Percentiles rank a stretch among this genome's conserved stretches.
phyloP scores from a whole-genome alignment of 2,888 invertebrate genomes.

The Cosmopolites sordidus region DNA sequence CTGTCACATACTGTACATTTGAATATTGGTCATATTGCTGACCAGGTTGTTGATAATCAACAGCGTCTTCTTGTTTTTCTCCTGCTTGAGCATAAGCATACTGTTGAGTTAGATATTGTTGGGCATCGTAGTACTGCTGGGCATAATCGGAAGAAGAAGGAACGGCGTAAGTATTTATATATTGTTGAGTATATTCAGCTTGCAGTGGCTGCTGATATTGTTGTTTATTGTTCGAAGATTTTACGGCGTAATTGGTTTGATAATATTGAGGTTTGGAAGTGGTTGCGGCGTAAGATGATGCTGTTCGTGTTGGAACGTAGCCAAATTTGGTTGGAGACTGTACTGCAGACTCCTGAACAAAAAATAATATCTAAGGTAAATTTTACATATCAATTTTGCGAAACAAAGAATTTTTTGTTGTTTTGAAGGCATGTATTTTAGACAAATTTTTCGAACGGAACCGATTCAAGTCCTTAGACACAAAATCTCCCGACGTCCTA shows the following conservation, averaged over 20 bases:
- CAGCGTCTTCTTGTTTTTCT: slow-evolving; percentile 3
- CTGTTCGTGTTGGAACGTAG: slow-evolving; percentile 37
- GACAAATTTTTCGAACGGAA: too few relatives aligned
- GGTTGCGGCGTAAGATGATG: slow-evolving; percentile 34
- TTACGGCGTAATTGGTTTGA: slow-evolving; percentile 28
- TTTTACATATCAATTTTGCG: too few relatives aligned
- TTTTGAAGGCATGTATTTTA: too few relatives aligned
- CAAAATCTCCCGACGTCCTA: too few relatives aligned
- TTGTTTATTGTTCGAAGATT: slow-evolving; percentile 1
- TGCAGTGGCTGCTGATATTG: slow-evolving; percentile 1
- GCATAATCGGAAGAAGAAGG: slow-evolving; percentile 34
- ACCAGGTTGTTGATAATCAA: slow-evolving; percentile 31
- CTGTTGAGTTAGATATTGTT: slow-evolving; percentile 11
- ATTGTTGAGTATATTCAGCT: slow-evolving; percentile 5
- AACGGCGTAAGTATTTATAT: neutral
- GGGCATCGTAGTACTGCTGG: slow-evolving; percentile 29
- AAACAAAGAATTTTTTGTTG: too few relatives aligned
- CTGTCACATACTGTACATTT: slow-evolving; percentile 39
- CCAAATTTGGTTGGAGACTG: slow-evolving; percentile 38
- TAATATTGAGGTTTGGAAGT: slow-evolving; percentile 33
- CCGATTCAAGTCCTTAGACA: too few relatives aligned
- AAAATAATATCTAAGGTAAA: neutral
- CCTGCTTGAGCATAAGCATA: slow-evolving; percentile 6
- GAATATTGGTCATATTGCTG: slow-evolving; percentile 34
- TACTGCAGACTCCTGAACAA: slow-evolving; percentile 10